Evolutionary conservation across 53 echinoderm and acorn worm species (phyloP), one percentile per base, ranked within the genome.

Genomic region (Holothuria scabra): DNA sequence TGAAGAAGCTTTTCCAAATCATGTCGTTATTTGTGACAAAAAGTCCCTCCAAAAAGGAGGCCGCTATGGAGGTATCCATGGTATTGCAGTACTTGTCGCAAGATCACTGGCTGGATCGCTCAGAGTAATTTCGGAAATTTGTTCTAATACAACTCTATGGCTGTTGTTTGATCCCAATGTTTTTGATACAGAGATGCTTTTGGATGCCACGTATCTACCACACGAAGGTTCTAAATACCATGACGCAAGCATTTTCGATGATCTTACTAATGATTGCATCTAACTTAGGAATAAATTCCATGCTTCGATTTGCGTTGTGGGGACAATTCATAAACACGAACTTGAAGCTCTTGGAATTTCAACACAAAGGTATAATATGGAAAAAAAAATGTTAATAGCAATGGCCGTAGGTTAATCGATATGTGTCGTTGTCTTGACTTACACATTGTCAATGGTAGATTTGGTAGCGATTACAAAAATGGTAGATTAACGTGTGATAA

Each of bases 141-240:
- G 66, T 28, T 66, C 28, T 16, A 66, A 66, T 28, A 66, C 66
- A 66, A 66, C 66, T 66, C 66, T 66, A 66, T 66, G 66, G 28
- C 24, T 66, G 29, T 10, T 14, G 66, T 30, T 66, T 66, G 66
- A 66, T 28, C 66, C 11, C 66, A 23, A 23, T 66, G 28, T 66
- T 18, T 66, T 66, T 6, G 66, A 30, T 28, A 26, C 24, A 66
- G 66, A 66, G 25, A 28, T 66, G 32, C 28, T 22, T 16, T 12
- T 66, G 24, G 6, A 29, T 28, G 66, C 28, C 28, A 66, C 66
- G 28, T 66, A 66, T 26, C 0, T 66, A 26, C 66, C 66, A 8
- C 66, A 66, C 29, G 65, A 65, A 23, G 65, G 65, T 22, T 65
- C 65, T 65, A 65, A 65, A 65, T n/a, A n/a, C n/a, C n/a, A 35